Evolutionary conservation across 2,888 invertebrate genomes (phyloP), one percentile per base, ranked within the genome.

Genomic region (Syritta pipiens): DNA sequence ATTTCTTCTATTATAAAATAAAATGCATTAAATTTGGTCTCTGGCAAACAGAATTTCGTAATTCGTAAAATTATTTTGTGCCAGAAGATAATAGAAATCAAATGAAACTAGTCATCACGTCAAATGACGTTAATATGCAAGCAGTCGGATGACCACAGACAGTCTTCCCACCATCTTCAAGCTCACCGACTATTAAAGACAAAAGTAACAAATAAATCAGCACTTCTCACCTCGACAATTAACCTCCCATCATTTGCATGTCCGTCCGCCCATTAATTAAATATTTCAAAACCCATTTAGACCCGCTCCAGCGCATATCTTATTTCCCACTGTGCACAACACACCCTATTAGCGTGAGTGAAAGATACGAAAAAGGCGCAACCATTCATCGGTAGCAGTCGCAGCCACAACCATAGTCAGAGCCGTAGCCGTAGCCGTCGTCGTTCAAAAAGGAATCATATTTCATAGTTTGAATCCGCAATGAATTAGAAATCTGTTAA

Each of bases 401-500:
- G n/a, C n/a, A n/a, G n/a, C n/a, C n/a, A n/a, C n/a, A n/a, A n/a
- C n/a, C n/a, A n/a, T n/a, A n/a, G n/a, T n/a, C n/a, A n/a, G n/a
- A n/a, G n/a, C 53, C 17, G 28, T 26, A 49, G 40, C n/a, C n/a
- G 26, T 19, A 1, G 26, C 40, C 17, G 26, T 30, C 42, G 14
- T 28, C 46, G 40, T 44, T 65, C 55, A 65, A 65, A n/a, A 44
- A 40, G 62, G 79, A 79, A 79, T 79, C 79, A 79, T 74, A 79
- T 79, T 79, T 79, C 79, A 77, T 79, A 79, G 74, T 62, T 51
- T 20, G 68, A 67, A 74, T 79, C 79, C 79, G 74, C 79, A 74
- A 79, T 74, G 79, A 79, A 79, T 79, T 79, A 74, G 79, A 79
- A 79, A 79, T 79, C 79, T 79, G 74, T 79, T 79, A 79, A 79